Evolutionary conservation across 2,888 invertebrate species (phyloP).

Genomic region (Tromatobia lineatoria): DNA sequence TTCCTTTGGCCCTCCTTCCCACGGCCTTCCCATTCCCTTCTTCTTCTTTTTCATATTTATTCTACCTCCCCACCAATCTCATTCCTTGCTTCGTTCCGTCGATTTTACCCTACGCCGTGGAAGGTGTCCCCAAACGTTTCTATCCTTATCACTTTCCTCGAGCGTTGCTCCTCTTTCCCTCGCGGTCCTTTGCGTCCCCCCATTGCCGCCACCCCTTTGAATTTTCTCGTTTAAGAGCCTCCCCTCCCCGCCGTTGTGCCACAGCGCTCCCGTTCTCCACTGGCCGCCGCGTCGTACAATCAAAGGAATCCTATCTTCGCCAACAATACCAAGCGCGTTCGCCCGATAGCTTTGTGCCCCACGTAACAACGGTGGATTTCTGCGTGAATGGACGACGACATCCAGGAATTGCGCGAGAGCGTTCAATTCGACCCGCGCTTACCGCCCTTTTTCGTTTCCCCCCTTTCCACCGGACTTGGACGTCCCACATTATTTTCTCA

Average conservation of each 20-base stretch:
- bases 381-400: conserved; percentile 72
- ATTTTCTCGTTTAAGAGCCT: conserved; percentile 14
- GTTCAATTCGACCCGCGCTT: conserved; percentile 61
- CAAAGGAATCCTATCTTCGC: conserved; percentile 80
- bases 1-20: conserved; percentile 70
- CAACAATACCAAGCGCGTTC: conserved; percentile 76
- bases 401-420: conserved; percentile 64
- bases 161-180: conserved; percentile 29
- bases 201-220: conserved; percentile 24
- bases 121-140: conserved; percentile 10
- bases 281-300: conserved; percentile 72
- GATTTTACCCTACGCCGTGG: conserved; percentile 52
- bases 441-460: conserved; percentile 17
- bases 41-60: conserved; percentile 64
- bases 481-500: conserved; percentile 29
- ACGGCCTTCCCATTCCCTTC: conserved; percentile 7
- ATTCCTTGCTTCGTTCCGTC: conserved; percentile 72
- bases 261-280: conserved; percentile 13
- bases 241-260: conserved; percentile 7
- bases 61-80: no score
- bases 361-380: conserved; percentile 75
- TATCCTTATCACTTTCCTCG: conserved; percentile 3
- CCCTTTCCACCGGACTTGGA: conserved; percentile 28
- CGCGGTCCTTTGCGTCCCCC: conserved; percentile 9
- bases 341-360: conserved; percentile 77